These are phyloP conservation scores for Vanacampus margaritifer DNA, from an alignment of 2,113 vertebrate species.

Conservation along the genomic window DNA sequence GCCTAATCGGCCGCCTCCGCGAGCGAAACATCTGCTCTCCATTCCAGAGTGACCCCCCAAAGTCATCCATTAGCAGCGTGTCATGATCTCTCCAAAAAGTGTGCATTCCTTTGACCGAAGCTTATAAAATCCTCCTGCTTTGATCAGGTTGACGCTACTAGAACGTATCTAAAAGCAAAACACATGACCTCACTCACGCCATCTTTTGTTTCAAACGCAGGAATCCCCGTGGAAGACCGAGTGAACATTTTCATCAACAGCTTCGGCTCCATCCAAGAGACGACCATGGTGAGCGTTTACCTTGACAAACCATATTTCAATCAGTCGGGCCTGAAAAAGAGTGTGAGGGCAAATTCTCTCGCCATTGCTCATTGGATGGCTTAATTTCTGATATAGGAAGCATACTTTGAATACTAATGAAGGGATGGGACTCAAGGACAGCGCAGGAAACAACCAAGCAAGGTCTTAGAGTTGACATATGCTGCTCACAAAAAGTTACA, in stretches of 20 bases:
- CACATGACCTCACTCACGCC: background rate
- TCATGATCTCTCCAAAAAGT: constrained; percentile 59
- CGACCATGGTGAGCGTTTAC: constrained; percentile 88
- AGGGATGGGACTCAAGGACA: constrained; percentile 47
- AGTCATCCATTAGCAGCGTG: constrained; percentile 60
- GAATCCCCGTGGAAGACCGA: constrained; percentile 93
- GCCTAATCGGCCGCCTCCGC: constrained; percentile 39
- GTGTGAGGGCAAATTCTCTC: constrained; percentile 28
- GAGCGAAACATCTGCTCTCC: constrained; percentile 66
- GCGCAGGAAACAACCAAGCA: constrained; percentile 11
- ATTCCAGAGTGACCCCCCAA: constrained; percentile 63
- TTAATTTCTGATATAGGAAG: constrained; percentile 57
- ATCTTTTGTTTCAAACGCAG: constrained; percentile 60
- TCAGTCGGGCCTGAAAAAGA: constrained; percentile 26
- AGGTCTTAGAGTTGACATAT: background rate
- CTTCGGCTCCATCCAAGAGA: constrained; percentile 98
- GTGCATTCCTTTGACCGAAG: constrained; percentile 13
- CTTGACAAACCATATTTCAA: constrained; percentile 30
- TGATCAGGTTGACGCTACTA: constrained; percentile 22
- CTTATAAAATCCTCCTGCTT: constrained; percentile 36
- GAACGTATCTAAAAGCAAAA: background rate
- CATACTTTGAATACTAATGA: constrained; percentile 43
- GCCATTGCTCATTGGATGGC: constrained; percentile 55
- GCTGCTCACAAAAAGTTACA: background rate
- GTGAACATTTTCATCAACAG: constrained; percentile 99